phyloP scores from a whole-genome alignment of 2,888 invertebrate species.

The Drosophila recens region DNA sequence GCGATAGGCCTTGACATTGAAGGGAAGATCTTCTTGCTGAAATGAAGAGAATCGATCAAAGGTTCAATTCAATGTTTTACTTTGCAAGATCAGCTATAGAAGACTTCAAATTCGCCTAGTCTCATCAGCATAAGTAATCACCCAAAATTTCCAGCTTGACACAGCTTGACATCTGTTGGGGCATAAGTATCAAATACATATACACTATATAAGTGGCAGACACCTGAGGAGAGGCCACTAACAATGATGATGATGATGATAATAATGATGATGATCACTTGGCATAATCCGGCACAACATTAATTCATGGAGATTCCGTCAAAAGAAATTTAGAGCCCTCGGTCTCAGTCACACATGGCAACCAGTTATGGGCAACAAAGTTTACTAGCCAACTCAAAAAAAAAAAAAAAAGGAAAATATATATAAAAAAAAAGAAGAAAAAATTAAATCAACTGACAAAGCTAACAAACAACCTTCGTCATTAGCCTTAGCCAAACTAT shows the following conservation, averaged over 20 bases:
- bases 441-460: slow-evolving; percentile 76
- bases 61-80: background rate
- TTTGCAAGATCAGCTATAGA: slow-evolving; percentile 4
- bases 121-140: slow-evolving; percentile 64
- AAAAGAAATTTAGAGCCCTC: slow-evolving; percentile 74
- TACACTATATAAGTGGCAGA: slow-evolving; percentile 39
- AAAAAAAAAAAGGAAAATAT: slow-evolving; percentile 3
- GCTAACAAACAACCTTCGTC: slow-evolving; percentile 82
- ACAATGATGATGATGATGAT: slow-evolving; percentile 10
- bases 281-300: slow-evolving; percentile 67
- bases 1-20: slow-evolving; percentile 74
- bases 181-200: slow-evolving; percentile 39
- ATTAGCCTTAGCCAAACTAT: slow-evolving; percentile 83
- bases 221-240: slow-evolving; percentile 61
- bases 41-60: background rate
- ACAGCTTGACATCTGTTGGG: slow-evolving; percentile 77
- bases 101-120: background rate
- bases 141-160: slow-evolving; percentile 59
- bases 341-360: slow-evolving; percentile 40
- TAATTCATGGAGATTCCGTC: slow-evolving; percentile 81
- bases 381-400: slow-evolving; percentile 38
- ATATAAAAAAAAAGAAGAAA: slow-evolving; percentile 13
- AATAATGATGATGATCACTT: slow-evolving; percentile 35
- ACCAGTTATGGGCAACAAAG: slow-evolving; percentile 65
- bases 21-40: slow-evolving; percentile 10